phyloP scores from a whole-genome alignment of 2,888 invertebrate species.

The Platycheirus albimanus region DNA sequence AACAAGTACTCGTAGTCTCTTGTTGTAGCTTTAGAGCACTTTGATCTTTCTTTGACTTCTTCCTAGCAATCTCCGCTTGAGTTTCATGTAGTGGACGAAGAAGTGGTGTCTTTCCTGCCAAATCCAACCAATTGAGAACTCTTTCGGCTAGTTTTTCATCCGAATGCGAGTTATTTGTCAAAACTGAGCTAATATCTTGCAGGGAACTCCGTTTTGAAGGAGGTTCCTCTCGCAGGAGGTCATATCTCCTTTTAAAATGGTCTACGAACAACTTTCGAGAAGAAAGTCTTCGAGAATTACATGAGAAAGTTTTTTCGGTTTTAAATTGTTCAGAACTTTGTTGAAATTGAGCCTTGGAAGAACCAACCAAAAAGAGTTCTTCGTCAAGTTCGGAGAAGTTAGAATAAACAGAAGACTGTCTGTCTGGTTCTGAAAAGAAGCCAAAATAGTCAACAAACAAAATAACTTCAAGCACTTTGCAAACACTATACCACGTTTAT shows the following conservation, averaged over 20 bases:
- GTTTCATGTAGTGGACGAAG: conserved; percentile 5
- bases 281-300: conserved; percentile 30
- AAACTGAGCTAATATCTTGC: conserved; percentile 76
- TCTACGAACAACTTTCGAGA: conserved; percentile 73
- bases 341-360: conserved; percentile 70
- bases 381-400: conserved; percentile 43
- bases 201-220: conserved; percentile 79
- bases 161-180: conserved; percentile 75
- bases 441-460: background rate
- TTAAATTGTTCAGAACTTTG: conserved; percentile 11
- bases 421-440: conserved; percentile 45
- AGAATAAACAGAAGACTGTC: conserved; percentile 62
- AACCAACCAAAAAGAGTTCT: conserved; percentile 69
- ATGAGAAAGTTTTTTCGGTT: conserved; percentile 46
- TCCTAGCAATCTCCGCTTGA: conserved; percentile 3
- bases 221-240: conserved; percentile 71
- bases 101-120: conserved; percentile 85
- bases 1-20: conserved; percentile 1
- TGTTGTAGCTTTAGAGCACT: conserved; percentile 8
- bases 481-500: conserved; percentile 58
- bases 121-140: conserved; percentile 91
- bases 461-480: background rate
- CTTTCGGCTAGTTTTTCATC: conserved; percentile 86
- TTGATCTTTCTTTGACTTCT: conserved; percentile 13
- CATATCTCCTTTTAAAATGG: conserved; percentile 70